These are phyloP conservation scores for Plebejus melissa DNA, from an alignment of 2,888 invertebrate genomes.

Conservation along the genomic window DNA sequence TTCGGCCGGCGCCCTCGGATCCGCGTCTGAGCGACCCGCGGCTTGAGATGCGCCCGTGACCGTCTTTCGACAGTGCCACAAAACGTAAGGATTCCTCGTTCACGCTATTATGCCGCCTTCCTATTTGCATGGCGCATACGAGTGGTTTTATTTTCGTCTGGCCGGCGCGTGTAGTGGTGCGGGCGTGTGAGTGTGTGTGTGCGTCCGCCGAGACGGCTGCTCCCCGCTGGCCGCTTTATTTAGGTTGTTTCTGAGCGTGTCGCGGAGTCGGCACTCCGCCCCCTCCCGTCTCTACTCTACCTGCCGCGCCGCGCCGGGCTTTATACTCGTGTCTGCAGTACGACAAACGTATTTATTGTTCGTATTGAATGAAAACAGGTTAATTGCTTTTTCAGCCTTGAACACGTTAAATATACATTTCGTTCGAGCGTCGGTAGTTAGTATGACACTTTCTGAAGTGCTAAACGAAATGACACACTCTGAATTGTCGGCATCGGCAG, in stretches of 20 bases:
- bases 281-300: constrained; percentile 40
- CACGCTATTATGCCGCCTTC: constrained; percentile 63
- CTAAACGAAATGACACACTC: constrained; percentile 21
- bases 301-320: constrained; percentile 26
- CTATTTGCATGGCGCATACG: constrained; percentile 78
- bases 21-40: constrained; percentile 61
- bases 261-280: constrained; percentile 48
- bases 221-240: constrained; percentile 72
- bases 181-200: constrained; percentile 51
- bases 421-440: neutral
- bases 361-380: constrained; percentile 29
- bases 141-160: constrained; percentile 78
- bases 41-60: constrained; percentile 76
- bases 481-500: neutral
- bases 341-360: constrained; percentile 26
- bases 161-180: constrained; percentile 43
- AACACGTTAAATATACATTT: constrained; percentile 26
- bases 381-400: constrained; percentile 28
- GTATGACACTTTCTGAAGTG: constrained; percentile 16
- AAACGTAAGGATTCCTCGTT: constrained; percentile 76
- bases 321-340: constrained; percentile 22
- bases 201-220: constrained; percentile 64
- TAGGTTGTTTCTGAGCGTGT: constrained; percentile 68
- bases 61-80: constrained; percentile 75
- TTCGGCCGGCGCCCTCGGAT: constrained; percentile 64